These are phyloP conservation scores for Tetrapedia diversipes DNA, from an alignment of 2,888 invertebrate genomes.

Conservation along the genomic window DNA sequence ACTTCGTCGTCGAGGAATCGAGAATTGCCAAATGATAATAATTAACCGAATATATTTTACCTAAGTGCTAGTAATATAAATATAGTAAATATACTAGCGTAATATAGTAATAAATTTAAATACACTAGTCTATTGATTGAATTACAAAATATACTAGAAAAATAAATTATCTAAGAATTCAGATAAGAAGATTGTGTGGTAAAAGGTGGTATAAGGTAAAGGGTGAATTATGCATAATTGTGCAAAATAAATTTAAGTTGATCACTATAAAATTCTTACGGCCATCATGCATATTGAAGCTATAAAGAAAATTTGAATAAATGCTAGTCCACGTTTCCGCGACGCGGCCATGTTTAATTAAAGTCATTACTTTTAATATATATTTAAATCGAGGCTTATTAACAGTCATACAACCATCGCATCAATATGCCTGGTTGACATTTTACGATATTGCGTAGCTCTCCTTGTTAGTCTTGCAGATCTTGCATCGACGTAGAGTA, in stretches of 20 bases:
- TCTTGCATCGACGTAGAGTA: background rate
- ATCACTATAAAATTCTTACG: background rate
- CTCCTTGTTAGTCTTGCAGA: background rate
- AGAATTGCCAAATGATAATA: background rate
- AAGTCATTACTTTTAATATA: background rate
- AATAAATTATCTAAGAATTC: too few species aligned
- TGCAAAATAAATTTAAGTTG: background rate
- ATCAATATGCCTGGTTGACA: background rate
- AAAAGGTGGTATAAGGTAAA: too few species aligned
- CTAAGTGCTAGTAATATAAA: too few species aligned
- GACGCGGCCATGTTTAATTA: background rate
- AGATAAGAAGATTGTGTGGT: too few species aligned
- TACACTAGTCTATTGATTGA: too few species aligned
- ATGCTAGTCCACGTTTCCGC: background rate
- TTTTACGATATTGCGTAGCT: background rate
- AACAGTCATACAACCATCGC: too few species aligned
- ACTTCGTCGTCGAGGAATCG: background rate
- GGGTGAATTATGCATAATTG: too few species aligned
- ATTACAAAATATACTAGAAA: too few species aligned
- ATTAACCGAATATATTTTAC: too few species aligned
- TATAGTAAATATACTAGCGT: too few species aligned
- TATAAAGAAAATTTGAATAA: background rate
- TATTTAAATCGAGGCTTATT: background rate
- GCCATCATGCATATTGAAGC: background rate
- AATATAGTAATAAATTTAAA: too few species aligned